Evolutionary conservation across 2,113 vertebrate genomes (phyloP).

Genomic region (Tor tambroides): DNA sequence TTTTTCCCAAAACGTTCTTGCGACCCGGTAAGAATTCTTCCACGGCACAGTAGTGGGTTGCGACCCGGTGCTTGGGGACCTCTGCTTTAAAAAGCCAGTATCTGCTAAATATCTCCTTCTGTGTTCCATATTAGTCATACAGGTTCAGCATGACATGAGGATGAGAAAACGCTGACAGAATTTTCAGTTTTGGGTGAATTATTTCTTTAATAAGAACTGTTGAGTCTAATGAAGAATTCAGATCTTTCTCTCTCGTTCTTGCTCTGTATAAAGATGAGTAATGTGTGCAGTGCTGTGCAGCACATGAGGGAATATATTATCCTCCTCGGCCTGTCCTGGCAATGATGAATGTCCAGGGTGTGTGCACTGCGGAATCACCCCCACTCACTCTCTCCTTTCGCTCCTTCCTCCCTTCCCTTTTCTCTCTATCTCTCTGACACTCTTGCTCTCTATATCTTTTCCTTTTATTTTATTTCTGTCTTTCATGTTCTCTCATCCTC

Average conservation of each 20-base stretch:
- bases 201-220: conserved; percentile 30
- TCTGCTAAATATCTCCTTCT: neutral
- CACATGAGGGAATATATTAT: conserved; percentile 58
- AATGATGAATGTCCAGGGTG: conserved; percentile 57
- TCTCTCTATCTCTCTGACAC: conserved; percentile 14
- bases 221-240: conserved; percentile 51
- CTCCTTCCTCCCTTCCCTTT: conserved; percentile 27
- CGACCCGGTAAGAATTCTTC: no score
- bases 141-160: neutral
- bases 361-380: conserved; percentile 51
- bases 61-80: no score
- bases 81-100: no score
- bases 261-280: conserved; percentile 52
- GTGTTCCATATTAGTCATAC: neutral
- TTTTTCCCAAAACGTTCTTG: no score
- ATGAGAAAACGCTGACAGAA: neutral
- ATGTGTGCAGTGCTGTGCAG: conserved; percentile 54
- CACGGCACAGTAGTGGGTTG: no score
- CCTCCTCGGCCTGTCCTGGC: conserved; percentile 47
- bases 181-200: neutral
- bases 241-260: conserved; percentile 20
- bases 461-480: conserved; percentile 21
- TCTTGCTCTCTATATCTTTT: conserved; percentile 13
- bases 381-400: conserved; percentile 37
- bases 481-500: conserved; percentile 1